Base-by-base conservation (phyloP, 2,113 vertebrate species). In the Gavia stellata region DNA sequence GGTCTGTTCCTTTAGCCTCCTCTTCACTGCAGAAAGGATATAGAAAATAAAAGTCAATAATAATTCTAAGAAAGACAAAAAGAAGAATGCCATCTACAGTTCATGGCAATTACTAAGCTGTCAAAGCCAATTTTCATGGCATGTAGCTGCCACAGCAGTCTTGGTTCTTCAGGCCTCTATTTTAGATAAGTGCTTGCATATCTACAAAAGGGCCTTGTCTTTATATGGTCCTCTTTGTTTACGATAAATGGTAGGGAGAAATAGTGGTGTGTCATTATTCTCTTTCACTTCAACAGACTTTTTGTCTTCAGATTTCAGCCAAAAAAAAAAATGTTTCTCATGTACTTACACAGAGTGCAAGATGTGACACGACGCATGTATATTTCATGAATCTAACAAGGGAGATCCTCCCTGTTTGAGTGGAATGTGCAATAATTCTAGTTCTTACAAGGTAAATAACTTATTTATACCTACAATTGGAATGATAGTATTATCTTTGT, bases 401-500 rank as follows among this genome's bases (percentile, higher is more conserved):
- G 23, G 52, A 65, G 28, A n/a, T 56, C 4, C 1, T 77, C 19
- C 40, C 31, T 71, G 14, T 55, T 42, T 75, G 26, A 80, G 44
- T 83, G 72, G 24, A 86, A 28, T 3, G 5, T 79, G 45, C 62
- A 67, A 7, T 47, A 62, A 65, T 53, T 86, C 7, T 24, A 72
- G 40, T 62, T 86, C 17, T 75, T 73, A 10, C 29, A 53, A 29
- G 17, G 29, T 58, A 45, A 66, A 5, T 47, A 45, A 19, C 24
- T 80, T 45, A 7, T 68, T 78, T 94, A 19, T 71, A 17, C 21
- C 24, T 96, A 12, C 52, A 52, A 5, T 25, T 59, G 44, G 53
- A 56, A 50, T 96, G 26, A 38, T 62, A 10, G 12, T 92, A 17
- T 75, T 92, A 17, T 53, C 17, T 91, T 95, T 98, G 38, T 96